Evolutionary conservation across 2,797 vertebrate species (phyloP).

Genomic region (Takifugu rubripes): DNA sequence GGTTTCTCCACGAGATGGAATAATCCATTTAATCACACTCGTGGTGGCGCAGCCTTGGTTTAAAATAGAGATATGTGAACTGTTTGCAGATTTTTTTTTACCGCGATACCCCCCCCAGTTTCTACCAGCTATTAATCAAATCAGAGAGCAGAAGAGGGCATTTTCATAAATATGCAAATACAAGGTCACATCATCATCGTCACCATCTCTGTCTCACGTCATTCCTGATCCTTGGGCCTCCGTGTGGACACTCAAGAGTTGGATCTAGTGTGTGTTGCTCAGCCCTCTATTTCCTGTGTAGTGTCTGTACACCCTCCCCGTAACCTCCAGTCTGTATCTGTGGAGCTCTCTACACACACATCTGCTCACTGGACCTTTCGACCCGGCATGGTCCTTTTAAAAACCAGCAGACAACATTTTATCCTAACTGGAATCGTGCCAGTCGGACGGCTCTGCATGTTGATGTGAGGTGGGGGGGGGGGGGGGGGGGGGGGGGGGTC

Average conservation of each 20-base stretch:
- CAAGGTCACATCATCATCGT: constrained; percentile 55
- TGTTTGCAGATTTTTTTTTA: constrained; percentile 59
- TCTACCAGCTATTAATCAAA: constrained; percentile 74
- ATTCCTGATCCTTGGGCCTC: constrained; percentile 21
- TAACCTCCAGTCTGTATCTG: constrained; percentile 28
- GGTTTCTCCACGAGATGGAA: constrained; percentile 42
- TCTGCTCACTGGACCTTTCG: constrained; percentile 42
- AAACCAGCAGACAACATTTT: constrained; percentile 68
- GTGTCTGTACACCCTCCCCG: constrained; percentile 50
- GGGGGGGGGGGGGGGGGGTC: too few relatives aligned
- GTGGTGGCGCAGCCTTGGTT: constrained; percentile 57
- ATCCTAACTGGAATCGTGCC: constrained; percentile 41
- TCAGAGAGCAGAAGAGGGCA: constrained; percentile 66
- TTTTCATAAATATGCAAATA: constrained; percentile 78
- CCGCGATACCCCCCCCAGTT: constrained; percentile 64
- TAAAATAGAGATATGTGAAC: constrained; percentile 56
- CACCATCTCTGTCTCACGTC: constrained; percentile 22
- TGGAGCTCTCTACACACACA: constrained; percentile 49
- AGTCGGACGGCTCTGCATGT: constrained; percentile 55
- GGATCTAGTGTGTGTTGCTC: constrained; percentile 42
- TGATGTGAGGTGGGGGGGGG: constrained; percentile 20
- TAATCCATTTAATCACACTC: constrained; percentile 51
- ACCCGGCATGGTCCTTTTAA: constrained; percentile 42
- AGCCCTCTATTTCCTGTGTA: constrained; percentile 55
- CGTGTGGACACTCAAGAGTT: constrained; percentile 32